These are phyloP conservation scores for Lasaia peninsularis DNA, from an alignment of 1,140 invertebrate genomes.

Conservation along the genomic window DNA sequence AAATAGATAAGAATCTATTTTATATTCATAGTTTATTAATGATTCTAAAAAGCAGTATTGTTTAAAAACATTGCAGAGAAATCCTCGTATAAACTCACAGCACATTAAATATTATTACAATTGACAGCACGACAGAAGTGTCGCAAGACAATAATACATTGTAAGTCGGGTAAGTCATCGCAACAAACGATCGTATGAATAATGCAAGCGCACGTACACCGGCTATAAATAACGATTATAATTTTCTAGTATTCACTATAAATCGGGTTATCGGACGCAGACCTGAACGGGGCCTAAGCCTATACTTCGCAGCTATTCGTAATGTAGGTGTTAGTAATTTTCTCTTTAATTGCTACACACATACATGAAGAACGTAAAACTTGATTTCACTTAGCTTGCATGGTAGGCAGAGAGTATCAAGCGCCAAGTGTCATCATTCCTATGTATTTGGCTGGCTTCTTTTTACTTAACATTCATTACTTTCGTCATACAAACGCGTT, in stretches of 20 bases:
- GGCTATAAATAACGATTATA: constrained; percentile 61
- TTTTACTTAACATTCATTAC: too few relatives aligned
- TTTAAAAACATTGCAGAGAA: background rate
- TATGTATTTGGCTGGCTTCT: too few relatives aligned
- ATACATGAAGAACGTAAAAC: too few relatives aligned
- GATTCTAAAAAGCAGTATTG: background rate
- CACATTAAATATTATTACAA: constrained; percentile 10
- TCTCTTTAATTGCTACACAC: constrained; percentile 30
- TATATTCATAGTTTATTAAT: too few relatives aligned
- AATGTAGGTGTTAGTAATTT: constrained; percentile 34
- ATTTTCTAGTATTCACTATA: constrained; percentile 51
- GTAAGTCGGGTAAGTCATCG: constrained; percentile 34
- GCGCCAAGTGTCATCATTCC: too few relatives aligned
- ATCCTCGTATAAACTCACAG: background rate
- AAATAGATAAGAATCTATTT: too few relatives aligned
- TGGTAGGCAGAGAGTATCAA: too few relatives aligned
- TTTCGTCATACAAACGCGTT: too few relatives aligned
- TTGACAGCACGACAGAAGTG: constrained; percentile 20
- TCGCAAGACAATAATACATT: constrained; percentile 25
- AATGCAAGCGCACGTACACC: constrained; percentile 42
- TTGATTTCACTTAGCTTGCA: too few relatives aligned
- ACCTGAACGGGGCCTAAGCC: constrained; percentile 28
- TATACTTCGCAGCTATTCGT: constrained; percentile 22
- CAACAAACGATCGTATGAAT: constrained; percentile 44
- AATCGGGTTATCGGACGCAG: constrained; percentile 36